Conservation (phyloP, 2,113 vertebrate species). For the Vulpes lagopus region DNA sequence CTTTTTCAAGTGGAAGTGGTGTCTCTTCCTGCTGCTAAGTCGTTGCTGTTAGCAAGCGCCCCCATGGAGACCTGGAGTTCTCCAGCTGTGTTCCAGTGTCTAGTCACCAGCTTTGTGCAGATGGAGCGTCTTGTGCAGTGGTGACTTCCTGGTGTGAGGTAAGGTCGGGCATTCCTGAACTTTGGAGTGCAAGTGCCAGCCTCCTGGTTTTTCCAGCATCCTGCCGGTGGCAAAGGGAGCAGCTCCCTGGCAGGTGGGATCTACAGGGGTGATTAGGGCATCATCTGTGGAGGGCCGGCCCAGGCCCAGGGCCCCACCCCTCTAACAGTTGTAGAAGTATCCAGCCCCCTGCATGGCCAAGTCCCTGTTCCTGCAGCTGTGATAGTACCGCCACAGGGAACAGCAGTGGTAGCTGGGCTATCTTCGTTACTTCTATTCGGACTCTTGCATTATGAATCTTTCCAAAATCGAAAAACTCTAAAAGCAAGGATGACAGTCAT, state of each 20-base stretch:
- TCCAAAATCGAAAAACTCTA: conserved; percentile 11
- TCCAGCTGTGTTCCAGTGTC: not conserved
- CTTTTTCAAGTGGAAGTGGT: not conserved
- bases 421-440: not conserved
- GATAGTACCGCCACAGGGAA: not conserved
- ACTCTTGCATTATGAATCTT: not conserved
- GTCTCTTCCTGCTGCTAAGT: not conserved
- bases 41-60: not conserved
- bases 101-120: not conserved
- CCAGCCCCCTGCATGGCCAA: not conserved
- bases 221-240: not conserved
- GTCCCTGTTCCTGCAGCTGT: not conserved
- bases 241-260: not conserved
- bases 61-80: not conserved
- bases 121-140: not conserved
- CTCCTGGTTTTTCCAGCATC: not conserved
- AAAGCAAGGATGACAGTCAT: not conserved
- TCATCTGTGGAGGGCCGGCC: not conserved
- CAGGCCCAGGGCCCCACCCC: not conserved
- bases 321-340: not conserved
- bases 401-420: not conserved
- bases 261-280: not conserved
- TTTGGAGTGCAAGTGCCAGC: not conserved
- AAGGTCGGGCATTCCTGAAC: not conserved
- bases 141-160: not conserved